phyloP scores from a whole-genome alignment of 2,797 vertebrate genomes.

The Pangasius larnaudii region DNA sequence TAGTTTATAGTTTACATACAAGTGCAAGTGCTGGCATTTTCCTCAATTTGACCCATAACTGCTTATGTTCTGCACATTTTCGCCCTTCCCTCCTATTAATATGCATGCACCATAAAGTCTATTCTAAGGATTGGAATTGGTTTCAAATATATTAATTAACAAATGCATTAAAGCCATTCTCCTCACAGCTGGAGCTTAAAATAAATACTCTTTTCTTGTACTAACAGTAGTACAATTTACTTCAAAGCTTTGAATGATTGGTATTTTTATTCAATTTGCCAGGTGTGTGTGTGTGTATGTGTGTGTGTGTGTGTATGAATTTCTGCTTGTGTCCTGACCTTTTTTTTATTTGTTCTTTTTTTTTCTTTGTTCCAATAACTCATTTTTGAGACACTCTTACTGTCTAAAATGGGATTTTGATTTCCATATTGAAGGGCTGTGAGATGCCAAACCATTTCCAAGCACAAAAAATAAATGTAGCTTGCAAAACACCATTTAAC shows the following conservation, averaged over 20 bases:
- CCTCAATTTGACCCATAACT: neutral
- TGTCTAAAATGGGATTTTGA: constrained; percentile 42
- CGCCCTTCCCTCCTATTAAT: neutral
- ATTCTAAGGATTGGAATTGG: neutral
- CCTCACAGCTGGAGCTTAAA: neutral
- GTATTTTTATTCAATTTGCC: constrained; percentile 36
- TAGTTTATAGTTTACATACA: neutral
- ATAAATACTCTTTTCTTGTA: neutral
- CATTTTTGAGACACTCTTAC: constrained; percentile 45
- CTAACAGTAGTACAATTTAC: neutral
- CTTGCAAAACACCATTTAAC: constrained; percentile 38
- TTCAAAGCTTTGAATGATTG: constrained; percentile 16
- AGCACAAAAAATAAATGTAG: constrained; percentile 32
- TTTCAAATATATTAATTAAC: constrained; percentile 15
- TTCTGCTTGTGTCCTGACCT: constrained; percentile 15
- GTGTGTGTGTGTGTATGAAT: constrained; percentile 58
- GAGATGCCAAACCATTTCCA: constrained; percentile 41
- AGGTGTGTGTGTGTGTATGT: neutral
- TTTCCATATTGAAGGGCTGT: constrained; percentile 48
- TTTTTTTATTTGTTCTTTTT: constrained; percentile 19
- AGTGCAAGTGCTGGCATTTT: neutral
- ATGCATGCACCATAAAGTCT: neutral
- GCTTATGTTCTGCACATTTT: neutral
- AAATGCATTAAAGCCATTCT: neutral
- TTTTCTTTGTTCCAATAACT: constrained; percentile 22